These are phyloP conservation scores for Seriola dumerili DNA, from an alignment of 2,113 vertebrate genomes.

Conservation along the genomic window DNA sequence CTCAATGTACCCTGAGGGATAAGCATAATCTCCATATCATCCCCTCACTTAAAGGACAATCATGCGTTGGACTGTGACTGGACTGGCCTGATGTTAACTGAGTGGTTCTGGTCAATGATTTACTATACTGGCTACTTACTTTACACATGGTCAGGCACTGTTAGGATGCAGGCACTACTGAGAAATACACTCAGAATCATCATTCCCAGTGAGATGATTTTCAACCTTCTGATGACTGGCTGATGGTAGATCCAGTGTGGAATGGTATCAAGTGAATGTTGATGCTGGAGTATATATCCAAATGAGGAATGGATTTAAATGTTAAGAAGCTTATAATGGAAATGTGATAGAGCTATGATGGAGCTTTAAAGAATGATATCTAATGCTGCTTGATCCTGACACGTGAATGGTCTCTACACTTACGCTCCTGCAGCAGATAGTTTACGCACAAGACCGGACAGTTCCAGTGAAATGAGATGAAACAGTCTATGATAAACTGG, in stretches of 20 bases:
- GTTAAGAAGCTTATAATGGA: constrained; percentile 58
- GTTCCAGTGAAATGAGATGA: constrained; percentile 42
- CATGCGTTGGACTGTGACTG: neutral
- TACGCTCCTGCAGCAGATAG: constrained; percentile 4
- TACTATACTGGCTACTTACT: constrained; percentile 35
- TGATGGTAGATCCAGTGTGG: constrained; percentile 39
- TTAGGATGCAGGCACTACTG: constrained; percentile 41
- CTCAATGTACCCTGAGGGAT: neutral
- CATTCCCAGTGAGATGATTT: no score
- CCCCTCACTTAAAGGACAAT: constrained; percentile 14
- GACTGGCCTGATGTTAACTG: constrained; percentile 2
- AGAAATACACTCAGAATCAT: constrained; percentile 28
- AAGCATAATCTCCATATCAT: constrained; percentile 18
- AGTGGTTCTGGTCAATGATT: constrained; percentile 53
- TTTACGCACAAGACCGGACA: constrained; percentile 35
- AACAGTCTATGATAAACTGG: constrained; percentile 49
- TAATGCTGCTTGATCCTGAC: constrained; percentile 36
- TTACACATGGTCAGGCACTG: constrained; percentile 30
- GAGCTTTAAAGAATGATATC: constrained; percentile 33
- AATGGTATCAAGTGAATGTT: constrained; percentile 18
- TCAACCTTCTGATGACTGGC: neutral
- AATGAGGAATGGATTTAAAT: constrained; percentile 48
- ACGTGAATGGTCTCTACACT: constrained; percentile 17
- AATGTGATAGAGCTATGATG: constrained; percentile 39
- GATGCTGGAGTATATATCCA: neutral